These are phyloP conservation scores for Amblyjoppa fuscipennis DNA, from an alignment of 2,888 invertebrate species.

Conservation along the genomic window DNA sequence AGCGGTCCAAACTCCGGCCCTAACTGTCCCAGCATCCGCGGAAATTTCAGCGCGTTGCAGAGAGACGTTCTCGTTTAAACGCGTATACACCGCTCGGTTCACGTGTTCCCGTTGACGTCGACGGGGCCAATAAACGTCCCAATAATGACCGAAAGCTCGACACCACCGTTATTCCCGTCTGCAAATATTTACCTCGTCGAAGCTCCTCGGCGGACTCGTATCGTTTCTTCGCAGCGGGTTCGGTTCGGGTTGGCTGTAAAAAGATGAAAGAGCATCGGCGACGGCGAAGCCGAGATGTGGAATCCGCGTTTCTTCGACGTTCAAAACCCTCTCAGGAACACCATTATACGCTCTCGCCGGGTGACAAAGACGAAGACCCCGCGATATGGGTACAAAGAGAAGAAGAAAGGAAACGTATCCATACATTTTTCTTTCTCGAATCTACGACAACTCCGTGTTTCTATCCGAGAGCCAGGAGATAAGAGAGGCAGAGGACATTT, in stretches of 20 bases:
- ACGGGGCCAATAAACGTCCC: conserved; percentile 78
- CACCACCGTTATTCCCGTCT: conserved; percentile 75
- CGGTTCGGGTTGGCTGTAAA: conserved; percentile 73
- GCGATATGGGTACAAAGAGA: not conserved
- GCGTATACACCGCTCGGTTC: conserved; percentile 62
- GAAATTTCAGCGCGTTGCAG: conserved; percentile 46
- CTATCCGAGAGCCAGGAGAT: not conserved
- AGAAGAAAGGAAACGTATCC: too few relatives aligned
- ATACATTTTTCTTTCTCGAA: not conserved
- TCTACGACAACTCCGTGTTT: conserved; percentile 1
- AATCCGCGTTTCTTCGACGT: conserved; percentile 61
- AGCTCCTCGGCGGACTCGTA: conserved; percentile 43
- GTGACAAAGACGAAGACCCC: conserved; percentile 2
- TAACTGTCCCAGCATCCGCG: conserved; percentile 2
- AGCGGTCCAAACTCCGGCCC: too few relatives aligned
- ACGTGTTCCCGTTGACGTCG: conserved; percentile 64
- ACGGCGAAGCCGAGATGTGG: conserved; percentile 42
- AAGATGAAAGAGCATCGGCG: conserved; percentile 73
- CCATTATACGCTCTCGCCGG: conserved; percentile 10
- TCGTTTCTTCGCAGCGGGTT: conserved; percentile 63
- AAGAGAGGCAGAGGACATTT: conserved; percentile 8
- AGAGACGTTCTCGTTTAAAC: conserved; percentile 72
- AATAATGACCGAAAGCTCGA: conserved; percentile 76
- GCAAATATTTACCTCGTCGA: conserved; percentile 76
- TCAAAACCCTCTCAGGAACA: conserved; percentile 63